Evolutionary conservation across 2,888 invertebrate species (phyloP), one percentile per base, ranked within the genome.

Genomic region (Drosophila niveifrons): DNA sequence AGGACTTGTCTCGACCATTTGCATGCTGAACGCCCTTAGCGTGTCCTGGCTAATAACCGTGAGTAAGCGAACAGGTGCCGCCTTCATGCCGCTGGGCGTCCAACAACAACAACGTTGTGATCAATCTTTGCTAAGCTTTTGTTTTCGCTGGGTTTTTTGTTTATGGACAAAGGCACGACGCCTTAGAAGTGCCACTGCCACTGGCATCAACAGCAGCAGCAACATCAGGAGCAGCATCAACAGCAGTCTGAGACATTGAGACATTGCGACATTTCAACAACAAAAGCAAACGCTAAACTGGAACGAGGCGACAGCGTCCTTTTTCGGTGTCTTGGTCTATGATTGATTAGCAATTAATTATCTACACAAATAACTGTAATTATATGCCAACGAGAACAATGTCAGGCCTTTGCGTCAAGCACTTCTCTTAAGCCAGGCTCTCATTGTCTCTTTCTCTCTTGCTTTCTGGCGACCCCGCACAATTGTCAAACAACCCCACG

Each of bases 261-360:
- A 85, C 75, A 82, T 85, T 86, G 80, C 86, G 86, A 86, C 71
- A 82, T 85, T 66, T 58, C 68, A 77, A 66, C 66, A 80, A 72
- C 47, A 63, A 63, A 56, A 56, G 48, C 46, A 46, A 41, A 15
- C 31, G 61, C 58, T 10, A 43, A 53, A 36, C 61, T 58, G 73
- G 56, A 51, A 59, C 63, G 36, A 46, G 23, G 29, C 48, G 58
- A 48, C 63, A 46, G 63, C 50, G 73, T 70, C 73, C 70, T 66
- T 74, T 70, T 70, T 76, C 46, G 76, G 68, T 56, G 56, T 71
- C 76, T 76, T 72, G 62, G 53, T 77, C 89, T 82, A 91, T 91
- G 90, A 91, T 91, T 91, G 90, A 91, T 91, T 91, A 88, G 91
- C 91, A 91, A 91, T 91, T 91, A 91, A 91, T 91, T 91, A 91